A percentile compares a stretch with the other conserved stretches of the same genome.
Evolutionary conservation across 2,797 vertebrate genomes (phyloP).

Genomic region (Labeo calbasu): DNA sequence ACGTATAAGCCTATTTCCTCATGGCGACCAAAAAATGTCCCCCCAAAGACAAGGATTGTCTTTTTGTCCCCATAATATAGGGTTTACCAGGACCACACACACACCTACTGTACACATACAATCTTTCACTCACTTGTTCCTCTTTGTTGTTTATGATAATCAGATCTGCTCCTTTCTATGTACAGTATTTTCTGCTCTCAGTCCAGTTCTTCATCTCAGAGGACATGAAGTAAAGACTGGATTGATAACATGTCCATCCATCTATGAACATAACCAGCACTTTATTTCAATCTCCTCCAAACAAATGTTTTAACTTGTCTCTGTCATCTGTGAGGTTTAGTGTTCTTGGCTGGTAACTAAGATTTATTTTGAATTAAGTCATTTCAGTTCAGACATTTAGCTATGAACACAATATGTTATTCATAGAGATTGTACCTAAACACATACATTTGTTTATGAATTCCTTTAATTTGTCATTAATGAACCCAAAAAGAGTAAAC

Average conservation of each 20-base stretch:
- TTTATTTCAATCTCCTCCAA: neutral
- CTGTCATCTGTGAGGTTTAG: neutral
- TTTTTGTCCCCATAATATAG: too few species aligned
- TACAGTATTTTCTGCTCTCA: slow-evolving; percentile 1
- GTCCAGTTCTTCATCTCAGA: neutral
- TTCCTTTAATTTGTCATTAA: neutral
- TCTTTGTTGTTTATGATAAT: slow-evolving; percentile 7
- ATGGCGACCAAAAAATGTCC: too few species aligned
- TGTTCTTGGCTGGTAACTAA: neutral
- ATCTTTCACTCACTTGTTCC: neutral
- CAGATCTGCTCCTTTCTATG: neutral
- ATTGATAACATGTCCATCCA: neutral
- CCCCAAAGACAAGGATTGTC: too few species aligned
- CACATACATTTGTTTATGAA: neutral
- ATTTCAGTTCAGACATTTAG: neutral
- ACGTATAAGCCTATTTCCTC: too few species aligned
- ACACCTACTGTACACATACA: neutral
- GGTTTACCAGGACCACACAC: neutral
- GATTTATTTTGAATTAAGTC: neutral
- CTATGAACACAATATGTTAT: neutral
- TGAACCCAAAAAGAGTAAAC: neutral
- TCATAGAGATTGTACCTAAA: neutral
- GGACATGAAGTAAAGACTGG: neutral
- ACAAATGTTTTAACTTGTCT: neutral
- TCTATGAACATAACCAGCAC: neutral